Conservation (phyloP, 2,888 invertebrate species). For the Cordilura impudica region DNA sequence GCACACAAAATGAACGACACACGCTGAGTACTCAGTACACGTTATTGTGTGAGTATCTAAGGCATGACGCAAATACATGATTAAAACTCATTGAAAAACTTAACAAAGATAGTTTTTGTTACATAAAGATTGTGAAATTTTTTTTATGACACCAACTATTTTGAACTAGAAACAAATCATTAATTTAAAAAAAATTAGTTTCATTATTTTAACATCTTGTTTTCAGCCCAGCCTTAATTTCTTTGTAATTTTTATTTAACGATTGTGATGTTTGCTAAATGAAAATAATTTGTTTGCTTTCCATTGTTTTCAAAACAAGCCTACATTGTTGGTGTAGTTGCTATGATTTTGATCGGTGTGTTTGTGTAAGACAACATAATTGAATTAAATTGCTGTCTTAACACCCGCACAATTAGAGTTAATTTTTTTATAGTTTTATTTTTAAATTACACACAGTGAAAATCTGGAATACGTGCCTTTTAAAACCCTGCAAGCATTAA, state of each 20-base stretch:
- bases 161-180: conserved; percentile 30
- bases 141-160: conserved; percentile 18
- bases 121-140: background rate
- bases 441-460: background rate
- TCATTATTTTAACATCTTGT: conserved; percentile 1
- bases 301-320: conserved; percentile 20
- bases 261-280: background rate
- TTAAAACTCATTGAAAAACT: conserved; percentile 4
- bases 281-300: conserved; percentile 15
- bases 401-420: conserved; percentile 36
- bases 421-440: background rate
- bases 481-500: background rate
- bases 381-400: conserved; percentile 33
- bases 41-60: conserved; percentile 27
- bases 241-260: background rate
- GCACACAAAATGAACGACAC: background rate
- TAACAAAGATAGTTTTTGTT: conserved; percentile 1
- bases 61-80: conserved; percentile 47
- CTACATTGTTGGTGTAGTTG: background rate
- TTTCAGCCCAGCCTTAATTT: conserved; percentile 18
- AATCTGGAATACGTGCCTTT: background rate
- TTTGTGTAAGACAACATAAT: background rate
- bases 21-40: background rate
- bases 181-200: conserved; percentile 36
- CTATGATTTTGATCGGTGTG: background rate